These are phyloP conservation scores for Cyclura pinguis DNA, from an alignment of 2,797 vertebrate species.

Conservation along the genomic window DNA sequence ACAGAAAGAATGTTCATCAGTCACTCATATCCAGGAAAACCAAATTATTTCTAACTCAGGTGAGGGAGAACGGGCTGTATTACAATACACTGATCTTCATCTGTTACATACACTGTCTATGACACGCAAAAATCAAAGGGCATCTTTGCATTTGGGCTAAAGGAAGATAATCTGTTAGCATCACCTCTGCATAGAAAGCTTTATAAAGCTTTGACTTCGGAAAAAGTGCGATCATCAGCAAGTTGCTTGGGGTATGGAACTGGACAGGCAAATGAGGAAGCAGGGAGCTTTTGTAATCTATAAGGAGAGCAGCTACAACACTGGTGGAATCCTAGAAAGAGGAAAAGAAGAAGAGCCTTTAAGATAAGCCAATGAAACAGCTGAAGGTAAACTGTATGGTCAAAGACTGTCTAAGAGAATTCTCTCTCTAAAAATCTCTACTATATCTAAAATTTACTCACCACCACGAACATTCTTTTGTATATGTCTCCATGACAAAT, in stretches of 20 bases:
- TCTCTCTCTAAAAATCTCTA: too few species aligned
- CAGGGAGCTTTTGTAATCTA: constrained; percentile 86
- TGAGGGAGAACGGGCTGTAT: neutral
- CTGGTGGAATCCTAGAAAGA: constrained; percentile 85
- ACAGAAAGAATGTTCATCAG: neutral
- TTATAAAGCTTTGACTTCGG: constrained; percentile 90
- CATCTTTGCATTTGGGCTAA: fast-evolving
- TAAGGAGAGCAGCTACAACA: constrained; percentile 86
- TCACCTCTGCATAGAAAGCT: constrained; percentile 90
- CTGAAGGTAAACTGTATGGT: neutral
- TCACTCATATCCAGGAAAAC: neutral
- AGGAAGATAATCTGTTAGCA: fast-evolving
- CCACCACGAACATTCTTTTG: neutral
- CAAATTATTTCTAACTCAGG: neutral
- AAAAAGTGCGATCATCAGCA: constrained; percentile 89
- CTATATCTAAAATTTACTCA: neutral
- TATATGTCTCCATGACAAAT: neutral
- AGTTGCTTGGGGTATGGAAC: constrained; percentile 83
- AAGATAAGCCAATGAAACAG: too few species aligned
- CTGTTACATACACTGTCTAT: neutral
- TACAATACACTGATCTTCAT: fast-evolving
- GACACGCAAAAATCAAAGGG: neutral
- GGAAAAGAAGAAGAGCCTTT: constrained; percentile 15
- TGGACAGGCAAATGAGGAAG: constrained; percentile 90
- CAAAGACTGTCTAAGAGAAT: neutral